These are phyloP conservation scores for Lota lota DNA, from an alignment of 2,113 vertebrate genomes.

Conservation along the genomic window DNA sequence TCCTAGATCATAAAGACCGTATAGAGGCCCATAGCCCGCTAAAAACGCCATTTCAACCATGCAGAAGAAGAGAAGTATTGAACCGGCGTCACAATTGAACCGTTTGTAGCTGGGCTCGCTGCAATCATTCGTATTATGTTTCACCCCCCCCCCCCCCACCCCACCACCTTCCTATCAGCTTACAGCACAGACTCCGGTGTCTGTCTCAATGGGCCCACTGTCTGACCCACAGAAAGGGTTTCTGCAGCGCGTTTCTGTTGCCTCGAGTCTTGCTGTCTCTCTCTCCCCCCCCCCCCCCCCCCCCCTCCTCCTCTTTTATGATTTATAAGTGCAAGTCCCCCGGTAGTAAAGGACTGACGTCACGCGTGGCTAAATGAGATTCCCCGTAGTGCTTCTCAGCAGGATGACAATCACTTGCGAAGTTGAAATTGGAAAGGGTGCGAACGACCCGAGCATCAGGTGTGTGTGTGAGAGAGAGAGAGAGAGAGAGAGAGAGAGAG, in stretches of 20 bases:
- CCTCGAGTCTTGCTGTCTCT: slow-evolving; percentile 1
- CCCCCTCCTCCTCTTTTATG: slow-evolving; percentile 4
- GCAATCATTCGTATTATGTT: slow-evolving; percentile 53
- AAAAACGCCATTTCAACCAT: slow-evolving; percentile 36
- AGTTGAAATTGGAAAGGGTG: slow-evolving; percentile 37
- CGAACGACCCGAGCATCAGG: slow-evolving; percentile 49
- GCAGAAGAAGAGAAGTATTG: slow-evolving; percentile 39
- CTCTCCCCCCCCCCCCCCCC: neutral
- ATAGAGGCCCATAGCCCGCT: slow-evolving; percentile 2
- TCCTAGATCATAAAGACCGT: neutral
- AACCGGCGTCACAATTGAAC: slow-evolving; percentile 55
- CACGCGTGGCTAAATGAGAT: slow-evolving; percentile 47
- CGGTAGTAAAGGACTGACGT: slow-evolving; percentile 51
- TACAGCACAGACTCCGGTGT: slow-evolving; percentile 58
- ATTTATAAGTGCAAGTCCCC: slow-evolving; percentile 54
- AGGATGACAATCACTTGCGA: slow-evolving; percentile 27
- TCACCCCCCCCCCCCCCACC: neutral
- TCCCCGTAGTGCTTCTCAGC: slow-evolving; percentile 45
- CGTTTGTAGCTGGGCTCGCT: slow-evolving; percentile 56
- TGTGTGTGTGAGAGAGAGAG: slow-evolving; percentile 36
- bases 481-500: slow-evolving; percentile 32
- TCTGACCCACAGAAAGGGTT: slow-evolving; percentile 61
- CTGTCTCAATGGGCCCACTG: slow-evolving; percentile 68
- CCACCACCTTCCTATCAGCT: slow-evolving; percentile 55
- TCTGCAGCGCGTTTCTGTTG: slow-evolving; percentile 32